A percentile compares a stretch with the other conserved stretches of the same genome.
Evolutionary conservation across 2,797 vertebrate genomes (phyloP).

Genomic region (Coregonus sp.): DNA sequence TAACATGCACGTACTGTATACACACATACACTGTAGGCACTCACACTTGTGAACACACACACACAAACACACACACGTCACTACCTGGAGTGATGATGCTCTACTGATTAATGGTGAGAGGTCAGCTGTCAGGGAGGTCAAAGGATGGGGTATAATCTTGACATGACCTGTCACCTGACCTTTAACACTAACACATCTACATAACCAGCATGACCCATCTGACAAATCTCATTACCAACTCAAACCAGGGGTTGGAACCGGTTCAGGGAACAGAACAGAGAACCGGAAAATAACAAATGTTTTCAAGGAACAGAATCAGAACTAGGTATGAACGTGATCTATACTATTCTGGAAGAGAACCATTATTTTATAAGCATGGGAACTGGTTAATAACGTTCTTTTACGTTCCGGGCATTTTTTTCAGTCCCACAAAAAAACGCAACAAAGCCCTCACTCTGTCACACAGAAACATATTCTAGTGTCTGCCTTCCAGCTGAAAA

Average conservation of each 20-base stretch:
- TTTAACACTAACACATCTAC: constrained; percentile 1
- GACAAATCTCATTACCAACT: not conserved
- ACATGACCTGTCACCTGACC: not conserved
- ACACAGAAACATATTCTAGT: no score
- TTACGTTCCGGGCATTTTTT: no score
- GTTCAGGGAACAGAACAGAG: not conserved
- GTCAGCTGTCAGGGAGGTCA: constrained; percentile 4
- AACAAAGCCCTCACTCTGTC: no score
- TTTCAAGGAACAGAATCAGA: no score
- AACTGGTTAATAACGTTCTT: no score
- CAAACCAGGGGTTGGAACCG: not conserved
- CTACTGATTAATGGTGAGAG: constrained; percentile 5
- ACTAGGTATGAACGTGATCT: no score
- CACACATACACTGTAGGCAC: constrained; percentile 14
- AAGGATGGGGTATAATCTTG: not conserved
- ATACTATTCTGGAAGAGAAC: no score
- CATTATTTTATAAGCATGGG: no score
- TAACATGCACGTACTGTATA: not conserved
- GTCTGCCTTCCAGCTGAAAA: no score
- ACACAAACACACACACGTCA: constrained; percentile 14
- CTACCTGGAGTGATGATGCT: not conserved
- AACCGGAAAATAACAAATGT: not conserved
- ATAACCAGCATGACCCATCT: no score
- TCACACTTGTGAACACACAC: constrained; percentile 15
- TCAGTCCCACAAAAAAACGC: no score